These are phyloP conservation scores for Telmatochromis sp. DNA, from an alignment of 2,113 vertebrate species.

Conservation along the genomic window DNA sequence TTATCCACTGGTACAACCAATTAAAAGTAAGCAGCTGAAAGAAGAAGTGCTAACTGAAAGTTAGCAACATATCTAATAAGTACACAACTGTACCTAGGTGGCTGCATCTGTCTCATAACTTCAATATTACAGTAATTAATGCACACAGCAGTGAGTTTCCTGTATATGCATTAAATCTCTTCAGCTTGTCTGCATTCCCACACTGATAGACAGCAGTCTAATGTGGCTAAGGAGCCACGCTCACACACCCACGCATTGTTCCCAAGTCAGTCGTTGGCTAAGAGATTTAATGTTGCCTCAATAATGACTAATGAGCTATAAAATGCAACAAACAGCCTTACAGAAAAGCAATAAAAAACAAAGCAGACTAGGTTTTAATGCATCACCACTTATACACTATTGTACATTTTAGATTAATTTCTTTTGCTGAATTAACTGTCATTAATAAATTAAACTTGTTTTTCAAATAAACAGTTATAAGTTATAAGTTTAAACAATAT, in stretches of 20 bases:
- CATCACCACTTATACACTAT: neutral
- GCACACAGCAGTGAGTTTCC: neutral
- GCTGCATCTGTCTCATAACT: neutral
- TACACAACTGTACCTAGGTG: neutral
- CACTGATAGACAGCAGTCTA: neutral
- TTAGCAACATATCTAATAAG: neutral
- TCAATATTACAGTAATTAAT: neutral
- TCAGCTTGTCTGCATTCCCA: neutral
- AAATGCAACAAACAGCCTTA: neutral
- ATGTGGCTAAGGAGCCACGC: neutral
- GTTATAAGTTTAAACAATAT: neutral
- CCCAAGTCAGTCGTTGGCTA: neutral
- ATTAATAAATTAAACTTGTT: neutral
- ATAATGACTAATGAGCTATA: neutral
- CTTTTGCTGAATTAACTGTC: neutral
- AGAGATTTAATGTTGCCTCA: neutral
- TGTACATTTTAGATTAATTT: neutral
- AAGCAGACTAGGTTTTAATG: neutral
- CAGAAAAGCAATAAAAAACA: neutral
- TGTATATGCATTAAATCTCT: neutral
- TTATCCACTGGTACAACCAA: neutral
- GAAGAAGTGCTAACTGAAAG: neutral
- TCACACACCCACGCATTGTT: neutral
- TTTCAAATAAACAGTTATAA: too few relatives aligned
- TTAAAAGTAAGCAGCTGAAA: neutral